A percentile compares a stretch with the other conserved stretches of the same genome.
phyloP scores from a whole-genome alignment of 1,140 invertebrate genomes.

The Drosophila elegans region DNA sequence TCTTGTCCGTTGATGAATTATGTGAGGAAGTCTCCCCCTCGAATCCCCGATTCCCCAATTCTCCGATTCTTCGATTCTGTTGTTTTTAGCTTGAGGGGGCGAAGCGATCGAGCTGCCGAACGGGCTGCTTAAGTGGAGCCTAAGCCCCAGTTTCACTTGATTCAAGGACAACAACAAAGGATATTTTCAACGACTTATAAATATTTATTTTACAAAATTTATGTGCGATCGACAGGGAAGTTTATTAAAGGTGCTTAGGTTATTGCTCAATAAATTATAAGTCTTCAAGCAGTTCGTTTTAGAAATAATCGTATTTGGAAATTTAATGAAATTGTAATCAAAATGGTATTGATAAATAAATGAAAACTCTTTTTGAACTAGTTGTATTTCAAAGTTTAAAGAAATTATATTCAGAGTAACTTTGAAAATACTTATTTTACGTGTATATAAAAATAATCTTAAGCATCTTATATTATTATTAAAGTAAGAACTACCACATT shows the following conservation, averaged over 20 bases:
- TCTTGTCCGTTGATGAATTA: slow-evolving; percentile 53
- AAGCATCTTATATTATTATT: too few species aligned
- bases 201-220: slow-evolving; percentile 21
- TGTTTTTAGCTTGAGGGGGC: slow-evolving; percentile 32
- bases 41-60: not conserved
- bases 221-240: not conserved
- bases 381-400: too few species aligned
- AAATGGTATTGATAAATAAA: too few species aligned
- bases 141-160: slow-evolving; percentile 11
- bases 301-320: too few species aligned
- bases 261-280: slow-evolving; percentile 2
- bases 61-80: slow-evolving; percentile 4
- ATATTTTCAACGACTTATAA: slow-evolving; percentile 9
- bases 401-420: too few species aligned
- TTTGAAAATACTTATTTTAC: too few species aligned
- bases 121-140: slow-evolving; percentile 22
- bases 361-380: too few species aligned
- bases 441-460: too few species aligned
- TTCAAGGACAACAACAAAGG: slow-evolving; percentile 35
- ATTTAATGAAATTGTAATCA: too few species aligned
- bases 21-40: slow-evolving; percentile 59
- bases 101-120: not conserved
- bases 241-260: not conserved
- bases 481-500: too few species aligned
- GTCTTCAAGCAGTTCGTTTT: not conserved